These are phyloP conservation scores for Vanessa atalanta DNA, from an alignment of 1,140 invertebrate species.

Conservation along the genomic window DNA sequence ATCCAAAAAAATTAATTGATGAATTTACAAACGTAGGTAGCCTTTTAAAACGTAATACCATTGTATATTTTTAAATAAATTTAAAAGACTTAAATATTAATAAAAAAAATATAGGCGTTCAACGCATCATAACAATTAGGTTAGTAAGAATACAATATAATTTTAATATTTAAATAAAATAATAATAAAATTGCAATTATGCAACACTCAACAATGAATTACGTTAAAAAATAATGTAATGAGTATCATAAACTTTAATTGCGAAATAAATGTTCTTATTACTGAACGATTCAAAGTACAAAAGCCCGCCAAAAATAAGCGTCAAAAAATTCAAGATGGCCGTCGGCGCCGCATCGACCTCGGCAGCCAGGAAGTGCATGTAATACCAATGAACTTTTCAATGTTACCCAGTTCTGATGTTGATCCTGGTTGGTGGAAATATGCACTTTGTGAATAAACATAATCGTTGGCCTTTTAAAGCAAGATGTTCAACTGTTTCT, in stretches of 20 bases:
- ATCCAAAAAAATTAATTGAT: too few species aligned
- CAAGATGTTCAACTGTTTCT: constrained; percentile 48
- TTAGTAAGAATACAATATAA: background rate
- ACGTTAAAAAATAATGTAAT: constrained; percentile 10
- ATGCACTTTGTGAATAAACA: constrained; percentile 52
- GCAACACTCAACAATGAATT: constrained; percentile 1
- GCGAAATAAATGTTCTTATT: constrained; percentile 48
- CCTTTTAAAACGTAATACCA: too few species aligned
- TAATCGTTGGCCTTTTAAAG: constrained; percentile 64
- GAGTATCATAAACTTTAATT: constrained; percentile 21
- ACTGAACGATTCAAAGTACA: constrained; percentile 44
- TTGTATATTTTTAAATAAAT: background rate
- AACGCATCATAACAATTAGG: too few species aligned
- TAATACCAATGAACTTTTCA: constrained; percentile 79
- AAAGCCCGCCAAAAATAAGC: constrained; percentile 78
- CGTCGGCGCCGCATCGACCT: constrained; percentile 62
- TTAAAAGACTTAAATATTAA: background rate
- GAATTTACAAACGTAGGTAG: too few species aligned
- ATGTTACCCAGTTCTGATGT: constrained; percentile 70
- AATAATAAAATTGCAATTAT: background rate
- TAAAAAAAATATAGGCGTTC: background rate
- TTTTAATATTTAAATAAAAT: constrained; percentile 7
- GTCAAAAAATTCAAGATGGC: constrained; percentile 78
- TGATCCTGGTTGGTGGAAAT: constrained; percentile 61
- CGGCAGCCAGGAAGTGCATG: constrained; percentile 73